Evolutionary conservation across 2,888 invertebrate species (phyloP).

Genomic region (Chrysolina oricalcia): DNA sequence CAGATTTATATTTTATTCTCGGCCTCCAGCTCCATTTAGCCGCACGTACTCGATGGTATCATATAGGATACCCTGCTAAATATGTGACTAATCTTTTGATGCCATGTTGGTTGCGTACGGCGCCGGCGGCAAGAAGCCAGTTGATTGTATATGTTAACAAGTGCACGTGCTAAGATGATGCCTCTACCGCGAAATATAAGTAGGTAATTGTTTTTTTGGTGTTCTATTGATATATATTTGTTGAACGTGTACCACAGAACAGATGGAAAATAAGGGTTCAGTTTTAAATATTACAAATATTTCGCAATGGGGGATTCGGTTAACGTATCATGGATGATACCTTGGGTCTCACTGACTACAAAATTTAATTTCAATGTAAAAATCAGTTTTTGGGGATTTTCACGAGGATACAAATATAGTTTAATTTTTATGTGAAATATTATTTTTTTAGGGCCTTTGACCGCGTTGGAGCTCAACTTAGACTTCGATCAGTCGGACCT

Average conservation of each 20-base stretch:
- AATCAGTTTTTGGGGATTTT: slow-evolving; percentile 7
- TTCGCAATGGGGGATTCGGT: slow-evolving; percentile 24
- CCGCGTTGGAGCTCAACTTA: slow-evolving; percentile 31
- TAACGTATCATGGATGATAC: slow-evolving; percentile 27
- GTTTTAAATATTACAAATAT: slow-evolving; percentile 22
- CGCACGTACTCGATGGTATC: slow-evolving; percentile 5
- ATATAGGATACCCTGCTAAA: not conserved
- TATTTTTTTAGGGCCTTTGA: slow-evolving; percentile 26
- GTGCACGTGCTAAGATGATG: slow-evolving; percentile 18
- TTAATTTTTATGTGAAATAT: slow-evolving; percentile 19
- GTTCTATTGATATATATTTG: slow-evolving; percentile 33
- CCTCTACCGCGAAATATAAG: slow-evolving; percentile 35
- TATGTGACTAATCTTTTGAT: not conserved
- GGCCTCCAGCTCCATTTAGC: too few species aligned
- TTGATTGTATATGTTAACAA: slow-evolving; percentile 10
- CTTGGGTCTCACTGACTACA: slow-evolving; percentile 23
- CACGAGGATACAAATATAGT: slow-evolving; percentile 19
- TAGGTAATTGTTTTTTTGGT: slow-evolving; percentile 38
- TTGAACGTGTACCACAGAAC: slow-evolving; percentile 27
- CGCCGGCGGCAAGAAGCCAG: not conserved
- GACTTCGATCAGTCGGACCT: slow-evolving; percentile 30
- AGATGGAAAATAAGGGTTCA: slow-evolving; percentile 28
- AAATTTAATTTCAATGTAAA: slow-evolving; percentile 27
- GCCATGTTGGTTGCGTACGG: slow-evolving; percentile 13
- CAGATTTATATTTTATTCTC: too few species aligned